Evolutionary conservation across 2,888 invertebrate species (phyloP).

Genomic region (Erpobdella octoculata): DNA sequence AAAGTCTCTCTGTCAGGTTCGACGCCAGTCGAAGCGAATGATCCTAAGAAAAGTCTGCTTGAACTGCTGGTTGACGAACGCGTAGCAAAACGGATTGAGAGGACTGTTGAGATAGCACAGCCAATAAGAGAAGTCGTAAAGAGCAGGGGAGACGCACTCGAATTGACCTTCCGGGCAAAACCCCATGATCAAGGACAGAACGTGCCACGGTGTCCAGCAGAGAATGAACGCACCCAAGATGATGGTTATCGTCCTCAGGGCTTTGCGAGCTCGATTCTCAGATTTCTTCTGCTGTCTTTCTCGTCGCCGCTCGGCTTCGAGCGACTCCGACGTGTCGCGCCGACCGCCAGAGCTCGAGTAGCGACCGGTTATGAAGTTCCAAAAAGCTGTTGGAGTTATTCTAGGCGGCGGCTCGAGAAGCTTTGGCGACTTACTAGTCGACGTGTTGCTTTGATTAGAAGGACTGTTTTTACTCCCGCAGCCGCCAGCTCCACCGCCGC

Average conservation of each 20-base stretch:
- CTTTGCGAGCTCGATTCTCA: conserved; percentile 95
- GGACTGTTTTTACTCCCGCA: not conserved
- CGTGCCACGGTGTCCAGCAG: conserved; percentile 98
- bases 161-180: conserved; percentile 64
- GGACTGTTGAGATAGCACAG: conserved; percentile 73
- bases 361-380: conserved; percentile 18
- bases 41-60: conserved; percentile 95
- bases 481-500: not conserved
- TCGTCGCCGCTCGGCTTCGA: not conserved
- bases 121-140: conserved; percentile 52
- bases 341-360: not conserved
- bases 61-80: conserved; percentile 95
- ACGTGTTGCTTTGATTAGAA: not conserved
- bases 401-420: not conserved
- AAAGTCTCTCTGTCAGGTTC: too few relatives aligned
- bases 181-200: conserved; percentile 88
- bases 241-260: conserved; percentile 93
- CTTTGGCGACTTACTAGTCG: not conserved
- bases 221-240: conserved; percentile 92
- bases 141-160: conserved; percentile 39
- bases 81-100: conserved; percentile 97
- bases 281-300: conserved; percentile 54
- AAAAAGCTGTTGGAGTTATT: conserved; percentile 14
- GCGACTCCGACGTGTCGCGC: not conserved
- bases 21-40: conserved; percentile 71